Base-by-base conservation (phyloP, 2,797 vertebrate species). In the Macroramphosus scolopax region DNA sequence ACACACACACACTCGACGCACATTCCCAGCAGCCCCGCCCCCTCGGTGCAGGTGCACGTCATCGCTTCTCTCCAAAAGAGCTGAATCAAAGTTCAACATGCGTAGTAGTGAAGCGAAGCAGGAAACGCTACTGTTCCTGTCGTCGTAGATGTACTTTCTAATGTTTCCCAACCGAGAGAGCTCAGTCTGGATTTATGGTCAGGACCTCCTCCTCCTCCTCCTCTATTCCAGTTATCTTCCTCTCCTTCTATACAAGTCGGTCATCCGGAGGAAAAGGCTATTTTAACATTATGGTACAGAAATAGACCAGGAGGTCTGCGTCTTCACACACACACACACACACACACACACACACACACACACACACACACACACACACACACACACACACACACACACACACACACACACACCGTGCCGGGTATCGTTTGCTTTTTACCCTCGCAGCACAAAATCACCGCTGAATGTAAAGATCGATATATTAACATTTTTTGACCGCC, bases 91-190 rank as follows among this genome's bases (percentile, higher is more conserved):
- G 13, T 6, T 9, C 20, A 22, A 22, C 20, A 15, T 6, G 41
- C 63, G 36, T 54, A 61, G 37, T 53, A n/a, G n/a, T 43, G n/a
- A 9, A 26, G 14, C 26, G 35, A 65, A 17, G 58, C 59, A 68
- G 80, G 81, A 80, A 81, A 56, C 16, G 4, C 45, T 55, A 14
- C 14, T 41, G 24, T 55, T 63, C 63, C 54, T 51, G 38, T 51
- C 46, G 53, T 52, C 77, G 63, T 54, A 53, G 51, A 17, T 45
- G 2, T 31, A 5, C 4, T 64, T 59, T 73, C 59, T n/a, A n/a
- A n/a, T n/a, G n/a, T n/a, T n/a, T n/a, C 65, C 59, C 64, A 68
- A 53, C 41, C 29, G 45, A 61, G 30, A 42, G 13, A 35, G n/a
- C n/a, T n/a, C n/a, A n/a, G n/a, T n/a, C n/a, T n/a, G n/a, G n/a